phyloP scores from a whole-genome alignment of 2,797 vertebrate species.

The Pangasius sanitwongsei region DNA sequence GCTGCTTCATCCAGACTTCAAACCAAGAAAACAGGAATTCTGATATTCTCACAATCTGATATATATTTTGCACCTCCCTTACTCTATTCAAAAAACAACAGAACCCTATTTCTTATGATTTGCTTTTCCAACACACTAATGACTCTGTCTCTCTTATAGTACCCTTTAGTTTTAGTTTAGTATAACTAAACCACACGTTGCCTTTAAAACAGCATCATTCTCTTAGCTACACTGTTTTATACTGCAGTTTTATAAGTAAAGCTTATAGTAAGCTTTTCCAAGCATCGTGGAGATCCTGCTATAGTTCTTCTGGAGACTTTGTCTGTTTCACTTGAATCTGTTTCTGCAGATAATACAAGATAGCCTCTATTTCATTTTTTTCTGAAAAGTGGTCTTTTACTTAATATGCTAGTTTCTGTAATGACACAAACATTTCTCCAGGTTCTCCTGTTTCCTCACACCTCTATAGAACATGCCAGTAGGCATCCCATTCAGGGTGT shows the following conservation, averaged over 20 bases:
- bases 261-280: neutral
- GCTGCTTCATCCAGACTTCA: neutral
- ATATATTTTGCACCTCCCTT: neutral
- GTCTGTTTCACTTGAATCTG: neutral
- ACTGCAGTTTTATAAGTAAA: conserved; percentile 1
- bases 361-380: neutral
- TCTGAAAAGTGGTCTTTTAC: neutral
- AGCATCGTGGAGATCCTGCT: neutral
- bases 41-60: neutral
- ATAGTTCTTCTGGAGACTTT: neutral
- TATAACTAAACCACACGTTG: neutral
- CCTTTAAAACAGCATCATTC: neutral
- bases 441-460: neutral
- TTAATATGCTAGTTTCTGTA: neutral
- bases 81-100: neutral
- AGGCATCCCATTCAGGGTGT: neutral
- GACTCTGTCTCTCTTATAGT: neutral
- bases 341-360: neutral
- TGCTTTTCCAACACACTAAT: neutral
- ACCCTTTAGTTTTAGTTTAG: neutral
- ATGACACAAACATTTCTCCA: neutral
- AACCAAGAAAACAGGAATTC: neutral
- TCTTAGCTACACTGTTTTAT: neutral
- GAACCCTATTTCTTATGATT: neutral
- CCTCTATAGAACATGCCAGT: neutral